Evolutionary conservation across 1,140 invertebrate genomes (phyloP).

Genomic region (Drosophila persimilis): DNA sequence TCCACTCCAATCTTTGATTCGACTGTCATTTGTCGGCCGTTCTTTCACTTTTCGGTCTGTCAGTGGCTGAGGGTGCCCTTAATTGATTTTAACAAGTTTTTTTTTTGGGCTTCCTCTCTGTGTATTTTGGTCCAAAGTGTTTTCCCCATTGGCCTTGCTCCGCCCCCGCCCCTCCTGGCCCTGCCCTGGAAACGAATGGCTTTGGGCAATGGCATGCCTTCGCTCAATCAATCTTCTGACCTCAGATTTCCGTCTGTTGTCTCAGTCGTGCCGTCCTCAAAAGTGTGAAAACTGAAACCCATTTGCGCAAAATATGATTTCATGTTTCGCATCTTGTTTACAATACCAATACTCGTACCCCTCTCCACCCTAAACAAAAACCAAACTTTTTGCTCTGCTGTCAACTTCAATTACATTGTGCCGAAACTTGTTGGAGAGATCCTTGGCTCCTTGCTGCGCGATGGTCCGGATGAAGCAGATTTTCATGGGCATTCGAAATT

Average conservation of each 20-base stretch:
- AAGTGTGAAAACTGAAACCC: constrained; percentile 63
- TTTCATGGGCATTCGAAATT: constrained; percentile 12
- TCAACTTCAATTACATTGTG: constrained; percentile 43
- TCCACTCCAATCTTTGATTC: constrained; percentile 10
- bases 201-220: constrained; percentile 27
- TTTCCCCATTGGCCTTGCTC: constrained; percentile 44
- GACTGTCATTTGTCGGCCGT: constrained; percentile 54
- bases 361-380: no score
- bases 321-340: constrained; percentile 48
- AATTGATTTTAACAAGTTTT: constrained; percentile 71
- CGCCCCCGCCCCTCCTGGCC: constrained; percentile 36
- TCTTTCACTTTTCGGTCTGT: constrained; percentile 58
- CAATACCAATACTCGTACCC: not conserved
- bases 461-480: not conserved
- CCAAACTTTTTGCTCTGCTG: constrained; percentile 11
- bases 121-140: constrained; percentile 29
- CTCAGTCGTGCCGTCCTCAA: constrained; percentile 26
- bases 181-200: constrained; percentile 16
- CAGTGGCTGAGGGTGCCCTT: constrained; percentile 35
- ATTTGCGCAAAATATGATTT: constrained; percentile 68
- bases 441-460: no score
- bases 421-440: constrained; percentile 10
- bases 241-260: constrained; percentile 33
- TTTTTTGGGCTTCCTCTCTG: constrained; percentile 26
- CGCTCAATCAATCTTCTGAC: constrained; percentile 64